These are phyloP conservation scores for Sisyra nigra DNA, from an alignment of 2,888 invertebrate genomes.

Conservation along the genomic window DNA sequence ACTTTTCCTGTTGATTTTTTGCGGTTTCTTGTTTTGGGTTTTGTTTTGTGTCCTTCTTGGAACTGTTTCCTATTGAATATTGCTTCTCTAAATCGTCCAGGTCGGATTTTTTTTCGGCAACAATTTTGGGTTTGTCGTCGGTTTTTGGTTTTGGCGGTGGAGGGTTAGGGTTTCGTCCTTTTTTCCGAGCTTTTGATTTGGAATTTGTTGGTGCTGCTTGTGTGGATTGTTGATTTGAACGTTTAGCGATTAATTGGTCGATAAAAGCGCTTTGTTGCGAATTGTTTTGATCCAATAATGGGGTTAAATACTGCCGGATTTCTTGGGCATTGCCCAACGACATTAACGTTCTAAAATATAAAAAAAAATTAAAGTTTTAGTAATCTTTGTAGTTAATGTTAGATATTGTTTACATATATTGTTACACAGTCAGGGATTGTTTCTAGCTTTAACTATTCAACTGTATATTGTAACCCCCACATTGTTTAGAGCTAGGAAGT, in stretches of 20 bases:
- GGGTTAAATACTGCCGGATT: constrained; percentile 61
- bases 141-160: no score
- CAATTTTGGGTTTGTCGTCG: no score
- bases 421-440: no score
- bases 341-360: constrained; percentile 46
- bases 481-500: no score
- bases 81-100: not conserved
- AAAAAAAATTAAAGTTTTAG: constrained; percentile 4
- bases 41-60: not conserved
- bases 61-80: not conserved
- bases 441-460: no score
- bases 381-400: no score
- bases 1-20: not conserved
- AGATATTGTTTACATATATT: not conserved
- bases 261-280: constrained; percentile 48
- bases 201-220: no score
- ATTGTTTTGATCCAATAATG: constrained; percentile 50
- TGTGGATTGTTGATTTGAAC: not conserved
- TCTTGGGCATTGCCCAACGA: constrained; percentile 54
- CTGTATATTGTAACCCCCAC: no score
- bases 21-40: not conserved
- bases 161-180: not conserved
- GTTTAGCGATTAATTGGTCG: constrained; percentile 23
- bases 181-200: not conserved
- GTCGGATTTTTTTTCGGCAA: not conserved